Evolutionary conservation across 1,140 invertebrate genomes (phyloP).

Genomic region (Paraescarpia echinospica): DNA sequence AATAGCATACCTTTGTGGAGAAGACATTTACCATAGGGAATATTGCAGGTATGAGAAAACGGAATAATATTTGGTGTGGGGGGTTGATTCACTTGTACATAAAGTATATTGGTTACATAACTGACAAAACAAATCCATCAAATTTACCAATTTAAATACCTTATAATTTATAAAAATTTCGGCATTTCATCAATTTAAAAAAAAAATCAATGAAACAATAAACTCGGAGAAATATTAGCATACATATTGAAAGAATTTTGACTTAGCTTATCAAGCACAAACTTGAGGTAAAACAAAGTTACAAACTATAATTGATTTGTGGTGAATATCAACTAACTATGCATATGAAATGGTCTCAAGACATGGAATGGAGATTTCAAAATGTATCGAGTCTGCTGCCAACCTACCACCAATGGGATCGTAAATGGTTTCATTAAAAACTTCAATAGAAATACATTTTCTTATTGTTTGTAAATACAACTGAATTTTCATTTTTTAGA

Average conservation of each 20-base stretch:
- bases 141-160: neutral
- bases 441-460: neutral
- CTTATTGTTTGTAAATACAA: neutral
- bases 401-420: neutral
- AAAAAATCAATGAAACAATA: no score
- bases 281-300: no score
- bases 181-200: no score
- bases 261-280: no score
- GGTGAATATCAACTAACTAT: no score
- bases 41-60: neutral
- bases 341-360: no score
- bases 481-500: neutral
- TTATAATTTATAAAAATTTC: no score
- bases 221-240: no score
- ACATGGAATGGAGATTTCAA: no score
- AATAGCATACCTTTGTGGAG: neutral
- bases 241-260: no score
- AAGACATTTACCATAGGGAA: neutral
- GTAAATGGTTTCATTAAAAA: neutral
- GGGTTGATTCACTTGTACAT: neutral
- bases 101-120: neutral
- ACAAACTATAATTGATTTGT: no score
- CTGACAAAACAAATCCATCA: neutral
- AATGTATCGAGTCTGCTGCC: neutral
- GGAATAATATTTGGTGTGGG: neutral